Percentiles rank a stretch among this genome's conserved stretches.
Conservation (phyloP, 2,888 invertebrate genomes). For the Parnassius orleans region DNA sequence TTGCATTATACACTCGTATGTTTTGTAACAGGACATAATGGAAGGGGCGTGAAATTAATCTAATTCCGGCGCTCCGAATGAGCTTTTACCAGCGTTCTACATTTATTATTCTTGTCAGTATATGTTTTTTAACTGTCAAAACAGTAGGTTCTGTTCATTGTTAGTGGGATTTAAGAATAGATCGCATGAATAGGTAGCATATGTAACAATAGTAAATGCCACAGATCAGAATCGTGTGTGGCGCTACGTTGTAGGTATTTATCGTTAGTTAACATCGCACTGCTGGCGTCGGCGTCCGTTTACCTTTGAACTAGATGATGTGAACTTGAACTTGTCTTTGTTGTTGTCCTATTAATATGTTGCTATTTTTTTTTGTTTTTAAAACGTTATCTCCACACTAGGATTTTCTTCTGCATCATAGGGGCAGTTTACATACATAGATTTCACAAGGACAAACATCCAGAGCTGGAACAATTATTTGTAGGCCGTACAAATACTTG, state of each 20-base stretch:
- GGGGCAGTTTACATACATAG: no score
- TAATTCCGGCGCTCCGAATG: background rate
- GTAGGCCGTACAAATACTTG: no score
- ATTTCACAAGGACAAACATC: no score
- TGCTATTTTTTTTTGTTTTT: no score
- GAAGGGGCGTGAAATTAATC: conserved; percentile 30
- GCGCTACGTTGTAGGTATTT: conserved; percentile 31
- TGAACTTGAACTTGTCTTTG: conserved; percentile 46
- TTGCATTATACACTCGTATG: conserved; percentile 43
- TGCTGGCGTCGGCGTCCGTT: conserved; percentile 39
- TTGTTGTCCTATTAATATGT: background rate
- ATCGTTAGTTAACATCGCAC: conserved; percentile 39
- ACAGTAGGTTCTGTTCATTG: conserved; percentile 14
- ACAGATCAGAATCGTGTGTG: conserved; percentile 26
- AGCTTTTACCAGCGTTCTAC: conserved; percentile 1
- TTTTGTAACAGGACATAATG: conserved; percentile 30
- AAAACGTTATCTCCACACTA: no score
- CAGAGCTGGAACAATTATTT: no score
- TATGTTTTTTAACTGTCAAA: conserved; percentile 12
- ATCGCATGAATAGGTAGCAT: conserved; percentile 9
- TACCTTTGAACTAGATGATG: conserved; percentile 51
- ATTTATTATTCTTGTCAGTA: conserved; percentile 10
- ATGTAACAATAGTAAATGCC: conserved; percentile 20
- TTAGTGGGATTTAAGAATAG: conserved; percentile 6
- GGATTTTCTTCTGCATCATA: no score